A percentile compares a stretch with the other conserved stretches of the same genome.
Conservation (phyloP, 2,888 invertebrate species). For the Amblyjoppa proteus region DNA sequence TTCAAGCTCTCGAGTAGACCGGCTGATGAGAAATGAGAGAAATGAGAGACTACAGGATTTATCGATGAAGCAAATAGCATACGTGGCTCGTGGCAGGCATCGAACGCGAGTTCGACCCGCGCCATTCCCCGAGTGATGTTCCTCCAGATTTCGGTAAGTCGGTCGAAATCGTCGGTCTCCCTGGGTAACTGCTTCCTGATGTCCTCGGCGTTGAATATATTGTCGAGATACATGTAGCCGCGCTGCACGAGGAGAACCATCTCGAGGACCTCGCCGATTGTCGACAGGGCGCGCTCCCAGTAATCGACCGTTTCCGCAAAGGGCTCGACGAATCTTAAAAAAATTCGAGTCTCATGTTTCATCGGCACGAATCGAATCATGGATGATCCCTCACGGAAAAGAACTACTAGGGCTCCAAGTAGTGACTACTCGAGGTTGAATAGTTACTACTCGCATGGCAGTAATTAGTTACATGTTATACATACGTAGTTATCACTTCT, state of each 20-base stretch:
- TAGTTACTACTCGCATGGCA: too few species aligned
- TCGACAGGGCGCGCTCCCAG: conserved; percentile 94
- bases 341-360: background rate
- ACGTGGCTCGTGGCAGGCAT: conserved; percentile 84
- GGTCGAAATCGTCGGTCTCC: conserved; percentile 91
- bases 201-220: conserved; percentile 95
- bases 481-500: too few species aligned
- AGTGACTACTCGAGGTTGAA: too few species aligned
- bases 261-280: conserved; percentile 93
- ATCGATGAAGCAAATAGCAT: conserved; percentile 70
- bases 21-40: conserved; percentile 72
- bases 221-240: conserved; percentile 95
- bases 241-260: conserved; percentile 92
- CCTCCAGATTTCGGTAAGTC: conserved; percentile 86
- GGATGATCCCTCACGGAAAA: too few species aligned
- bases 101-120: conserved; percentile 70
- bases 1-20: conserved; percentile 89
- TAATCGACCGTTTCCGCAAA: conserved; percentile 93
- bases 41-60: background rate
- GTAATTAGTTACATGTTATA: too few species aligned
- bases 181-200: conserved; percentile 93
- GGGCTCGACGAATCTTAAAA: conserved; percentile 91
- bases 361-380: conserved; percentile 12
- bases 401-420: too few species aligned
- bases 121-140: conserved; percentile 79